phyloP scores from a whole-genome alignment of 2,888 invertebrate genomes.

The Limnephilus auricula region DNA sequence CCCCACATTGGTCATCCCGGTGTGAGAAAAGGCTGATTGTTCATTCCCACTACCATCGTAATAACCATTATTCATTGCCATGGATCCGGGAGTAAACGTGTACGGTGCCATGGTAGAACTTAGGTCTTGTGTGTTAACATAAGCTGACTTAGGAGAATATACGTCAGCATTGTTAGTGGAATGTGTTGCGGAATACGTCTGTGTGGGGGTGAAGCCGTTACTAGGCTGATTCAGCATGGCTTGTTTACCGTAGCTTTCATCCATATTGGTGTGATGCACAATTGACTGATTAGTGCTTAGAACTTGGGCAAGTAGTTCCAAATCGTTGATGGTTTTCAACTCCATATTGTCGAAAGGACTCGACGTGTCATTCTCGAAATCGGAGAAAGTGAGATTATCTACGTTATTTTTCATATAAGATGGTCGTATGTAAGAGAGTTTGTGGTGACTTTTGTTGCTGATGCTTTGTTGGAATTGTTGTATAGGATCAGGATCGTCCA shows the following conservation, averaged over 20 bases:
- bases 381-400: constrained; percentile 79
- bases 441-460: constrained; percentile 51
- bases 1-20: constrained; percentile 38
- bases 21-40: constrained; percentile 28
- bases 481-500: constrained; percentile 74
- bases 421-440: constrained; percentile 38
- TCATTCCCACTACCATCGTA: constrained; percentile 46
- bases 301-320: constrained; percentile 92
- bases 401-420: constrained; percentile 69
- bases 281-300: constrained; percentile 68
- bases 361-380: constrained; percentile 94
- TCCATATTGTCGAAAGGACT: constrained; percentile 97
- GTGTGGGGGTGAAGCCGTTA: constrained; percentile 35
- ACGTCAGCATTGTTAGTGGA: constrained; percentile 47
- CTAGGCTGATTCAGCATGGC: constrained; percentile 17
- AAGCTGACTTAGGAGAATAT: constrained; percentile 41
- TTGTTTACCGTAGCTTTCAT: constrained; percentile 11
- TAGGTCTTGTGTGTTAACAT: constrained; percentile 6
- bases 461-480: constrained; percentile 69
- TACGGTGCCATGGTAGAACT: constrained; percentile 23
- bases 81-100: constrained; percentile 6
- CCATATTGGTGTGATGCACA: not conserved
- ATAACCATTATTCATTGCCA: constrained; percentile 44
- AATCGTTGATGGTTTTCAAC: constrained; percentile 93
- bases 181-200: constrained; percentile 54